Percentiles rank a stretch among this genome's conserved stretches.
Evolutionary conservation across 2,888 invertebrate genomes (phyloP).

Genomic region (Carpatolechia fugitivella): DNA sequence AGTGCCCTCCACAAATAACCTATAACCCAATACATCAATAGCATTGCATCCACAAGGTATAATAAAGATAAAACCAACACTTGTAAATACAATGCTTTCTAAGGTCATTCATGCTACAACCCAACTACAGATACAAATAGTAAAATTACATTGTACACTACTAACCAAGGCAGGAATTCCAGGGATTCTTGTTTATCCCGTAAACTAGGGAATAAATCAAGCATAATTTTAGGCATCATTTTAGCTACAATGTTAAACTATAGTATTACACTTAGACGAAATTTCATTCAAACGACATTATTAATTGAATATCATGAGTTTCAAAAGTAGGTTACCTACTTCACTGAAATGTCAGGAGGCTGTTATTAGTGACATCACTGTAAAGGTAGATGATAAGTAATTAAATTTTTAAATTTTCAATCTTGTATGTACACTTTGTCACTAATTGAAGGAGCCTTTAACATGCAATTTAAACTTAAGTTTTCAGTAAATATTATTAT

Average conservation of each 20-base stretch:
- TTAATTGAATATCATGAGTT: not conserved
- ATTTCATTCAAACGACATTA: not conserved
- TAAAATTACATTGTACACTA: conserved; percentile 75
- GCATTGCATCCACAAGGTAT: conserved; percentile 7
- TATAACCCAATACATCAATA: conserved; percentile 1
- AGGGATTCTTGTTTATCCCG: conserved; percentile 88
- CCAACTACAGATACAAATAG: conserved; percentile 37
- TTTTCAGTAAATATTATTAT: not conserved
- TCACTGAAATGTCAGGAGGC: not conserved
- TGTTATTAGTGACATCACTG: not conserved
- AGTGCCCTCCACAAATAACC: conserved; percentile 3
- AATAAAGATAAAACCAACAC: not conserved
- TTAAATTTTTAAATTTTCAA: no score
- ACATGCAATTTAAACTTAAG: not conserved
- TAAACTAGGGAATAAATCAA: conserved; percentile 83
- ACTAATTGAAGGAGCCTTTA: not conserved
- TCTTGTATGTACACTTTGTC: not conserved
- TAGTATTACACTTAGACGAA: conserved; percentile 5
- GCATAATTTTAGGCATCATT: conserved; percentile 54
- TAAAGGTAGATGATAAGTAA: not conserved
- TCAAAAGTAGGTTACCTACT: not conserved
- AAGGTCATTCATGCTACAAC: conserved; percentile 8
- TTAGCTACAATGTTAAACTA: conserved; percentile 30
- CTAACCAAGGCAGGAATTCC: conserved; percentile 90
- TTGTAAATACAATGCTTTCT: conserved; percentile 9